Evolutionary conservation across 2,888 invertebrate species (phyloP).

Genomic region (Rugalucina vietnamica): DNA sequence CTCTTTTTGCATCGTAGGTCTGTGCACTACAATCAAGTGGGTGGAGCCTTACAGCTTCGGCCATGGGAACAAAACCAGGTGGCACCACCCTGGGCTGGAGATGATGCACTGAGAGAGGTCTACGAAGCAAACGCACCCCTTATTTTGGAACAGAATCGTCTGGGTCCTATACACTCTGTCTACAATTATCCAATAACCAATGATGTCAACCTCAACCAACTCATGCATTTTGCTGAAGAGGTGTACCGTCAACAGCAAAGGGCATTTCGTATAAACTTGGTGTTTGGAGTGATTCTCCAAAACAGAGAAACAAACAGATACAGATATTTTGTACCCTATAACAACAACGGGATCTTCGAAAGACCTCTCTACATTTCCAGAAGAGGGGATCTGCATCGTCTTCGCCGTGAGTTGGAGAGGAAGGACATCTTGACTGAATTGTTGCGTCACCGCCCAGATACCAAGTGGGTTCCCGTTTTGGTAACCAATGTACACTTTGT

Average conservation of each 20-base stretch:
- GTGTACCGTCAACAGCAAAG: slow-evolving; percentile 20
- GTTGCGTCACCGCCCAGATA: slow-evolving; percentile 39
- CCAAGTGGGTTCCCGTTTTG: slow-evolving; percentile 56
- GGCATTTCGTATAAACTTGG: slow-evolving; percentile 35
- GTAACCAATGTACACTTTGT: slow-evolving; percentile 54
- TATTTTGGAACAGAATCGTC: slow-evolving; percentile 22
- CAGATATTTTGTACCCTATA: slow-evolving; percentile 38
- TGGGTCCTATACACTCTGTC: slow-evolving; percentile 27
- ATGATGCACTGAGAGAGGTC: slow-evolving; percentile 5
- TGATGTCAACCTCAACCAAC: slow-evolving; percentile 26
- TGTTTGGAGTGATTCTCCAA: slow-evolving; percentile 39
- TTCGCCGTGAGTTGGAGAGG: neutral
- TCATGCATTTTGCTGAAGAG: slow-evolving; percentile 12
- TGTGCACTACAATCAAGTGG: slow-evolving; percentile 10
- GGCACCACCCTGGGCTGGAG: neutral
- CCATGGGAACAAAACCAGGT: neutral
- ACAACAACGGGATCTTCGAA: slow-evolving; percentile 8
- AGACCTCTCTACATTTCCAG: slow-evolving; percentile 15
- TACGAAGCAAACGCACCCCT: slow-evolving; percentile 33
- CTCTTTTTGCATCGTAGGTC: slow-evolving; percentile 17
- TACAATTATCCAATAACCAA: slow-evolving; percentile 29
- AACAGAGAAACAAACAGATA: slow-evolving; percentile 33
- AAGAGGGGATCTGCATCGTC: neutral
- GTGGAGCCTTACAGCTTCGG: neutral
- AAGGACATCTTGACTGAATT: slow-evolving; percentile 11